These are phyloP conservation scores for Ophion ventricosus DNA, from an alignment of 2,888 invertebrate species.

Conservation along the genomic window DNA sequence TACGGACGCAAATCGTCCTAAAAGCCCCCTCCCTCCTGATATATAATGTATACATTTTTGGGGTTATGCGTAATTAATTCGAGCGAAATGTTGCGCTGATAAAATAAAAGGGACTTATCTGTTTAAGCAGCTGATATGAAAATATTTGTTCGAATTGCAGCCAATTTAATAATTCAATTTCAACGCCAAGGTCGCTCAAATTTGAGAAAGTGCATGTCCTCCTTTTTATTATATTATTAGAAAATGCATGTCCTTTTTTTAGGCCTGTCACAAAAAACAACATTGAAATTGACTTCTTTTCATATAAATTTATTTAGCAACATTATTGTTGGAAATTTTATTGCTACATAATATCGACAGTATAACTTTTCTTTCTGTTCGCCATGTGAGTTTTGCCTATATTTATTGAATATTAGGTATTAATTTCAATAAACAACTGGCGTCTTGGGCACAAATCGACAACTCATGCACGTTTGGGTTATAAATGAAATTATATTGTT, in stretches of 20 bases:
- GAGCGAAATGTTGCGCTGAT: not conserved
- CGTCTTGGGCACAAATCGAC: no score
- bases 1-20: constrained; percentile 66
- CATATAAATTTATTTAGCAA: not conserved
- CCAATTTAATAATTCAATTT: not conserved
- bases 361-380: not conserved
- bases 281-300: not conserved
- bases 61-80: not conserved
- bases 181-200: no score
- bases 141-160: not conserved
- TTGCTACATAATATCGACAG: not conserved
- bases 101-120: constrained; percentile 6
- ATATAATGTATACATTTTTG: not conserved
- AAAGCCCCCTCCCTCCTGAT: not conserved
- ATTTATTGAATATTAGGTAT: no score
- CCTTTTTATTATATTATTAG: not conserved
- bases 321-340: not conserved
- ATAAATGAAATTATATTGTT: not conserved
- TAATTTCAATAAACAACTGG: no score
- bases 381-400: not conserved
- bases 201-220: no score
- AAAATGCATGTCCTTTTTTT: not conserved
- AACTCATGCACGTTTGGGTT: no score
- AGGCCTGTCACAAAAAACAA: not conserved
- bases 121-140: not conserved